Conservation (phyloP, 2,113 vertebrate genomes). For the Bostrychus sinensis region DNA sequence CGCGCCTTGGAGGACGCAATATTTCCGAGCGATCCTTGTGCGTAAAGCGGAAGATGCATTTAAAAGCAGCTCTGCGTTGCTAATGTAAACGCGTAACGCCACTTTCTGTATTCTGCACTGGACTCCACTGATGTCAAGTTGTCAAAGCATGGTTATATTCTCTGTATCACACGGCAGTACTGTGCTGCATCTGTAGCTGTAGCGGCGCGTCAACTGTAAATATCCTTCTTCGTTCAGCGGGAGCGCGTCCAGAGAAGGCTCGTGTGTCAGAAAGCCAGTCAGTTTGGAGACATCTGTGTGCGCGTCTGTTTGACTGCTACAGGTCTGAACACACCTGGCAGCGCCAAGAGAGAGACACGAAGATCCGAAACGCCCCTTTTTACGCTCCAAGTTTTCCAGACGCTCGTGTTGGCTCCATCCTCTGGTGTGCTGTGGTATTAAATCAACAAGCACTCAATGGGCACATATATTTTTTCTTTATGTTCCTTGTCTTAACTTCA, state of each 20-base stretch:
- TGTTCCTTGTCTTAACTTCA: too few species aligned
- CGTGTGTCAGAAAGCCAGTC: slow-evolving; percentile 36
- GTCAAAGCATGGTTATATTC: slow-evolving; percentile 37
- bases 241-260: slow-evolving; percentile 29
- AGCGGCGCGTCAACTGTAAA: slow-evolving; percentile 44
- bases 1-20: slow-evolving; percentile 35
- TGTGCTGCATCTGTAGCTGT: slow-evolving; percentile 21
- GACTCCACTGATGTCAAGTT: slow-evolving; percentile 12
- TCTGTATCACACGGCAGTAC: slow-evolving; percentile 32
- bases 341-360: slow-evolving; percentile 41
- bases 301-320: slow-evolving; percentile 48
- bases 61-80: neutral
- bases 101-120: neutral
- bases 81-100: slow-evolving; percentile 1
- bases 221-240: slow-evolving; percentile 33
- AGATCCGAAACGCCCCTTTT: slow-evolving; percentile 63
- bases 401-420: slow-evolving; percentile 54
- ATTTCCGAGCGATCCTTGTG: slow-evolving; percentile 49
- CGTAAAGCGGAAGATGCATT: slow-evolving; percentile 53
- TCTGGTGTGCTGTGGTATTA: slow-evolving; percentile 36
- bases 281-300: slow-evolving; percentile 33
- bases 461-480: too few species aligned
- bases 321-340: slow-evolving; percentile 76
- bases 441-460: neutral
- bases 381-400: slow-evolving; percentile 34